These are phyloP conservation scores for Drosophila quinaria DNA, from an alignment of 2,888 invertebrate genomes.

Conservation along the genomic window DNA sequence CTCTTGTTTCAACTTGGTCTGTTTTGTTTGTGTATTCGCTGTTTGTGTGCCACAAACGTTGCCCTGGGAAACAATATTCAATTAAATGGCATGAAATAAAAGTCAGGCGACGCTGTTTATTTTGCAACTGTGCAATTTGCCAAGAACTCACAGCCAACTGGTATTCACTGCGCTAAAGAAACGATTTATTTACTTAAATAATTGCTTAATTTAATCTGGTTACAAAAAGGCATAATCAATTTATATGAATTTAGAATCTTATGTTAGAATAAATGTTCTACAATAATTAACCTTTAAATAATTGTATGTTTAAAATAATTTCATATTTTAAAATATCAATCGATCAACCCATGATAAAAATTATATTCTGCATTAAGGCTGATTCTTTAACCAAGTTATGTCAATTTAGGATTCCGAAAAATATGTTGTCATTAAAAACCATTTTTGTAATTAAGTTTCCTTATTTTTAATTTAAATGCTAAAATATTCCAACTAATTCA, in stretches of 20 bases:
- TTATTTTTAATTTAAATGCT: background rate
- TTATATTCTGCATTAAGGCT: background rate
- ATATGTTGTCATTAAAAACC: no score
- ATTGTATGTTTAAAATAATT: background rate
- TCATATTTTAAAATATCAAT: background rate
- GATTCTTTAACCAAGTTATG: background rate
- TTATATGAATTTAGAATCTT: background rate
- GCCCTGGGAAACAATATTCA: slow-evolving; percentile 61
- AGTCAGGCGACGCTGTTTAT: slow-evolving; percentile 48
- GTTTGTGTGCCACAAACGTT: slow-evolving; percentile 31
- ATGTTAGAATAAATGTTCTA: background rate
- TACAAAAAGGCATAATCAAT: no score
- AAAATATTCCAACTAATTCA: background rate
- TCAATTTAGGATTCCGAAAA: background rate
- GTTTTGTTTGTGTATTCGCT: slow-evolving; percentile 16
- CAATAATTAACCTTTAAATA: background rate
- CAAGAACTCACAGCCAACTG: slow-evolving; percentile 7
- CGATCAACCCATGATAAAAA: background rate
- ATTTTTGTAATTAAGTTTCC: background rate
- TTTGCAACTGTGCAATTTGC: slow-evolving; percentile 39
- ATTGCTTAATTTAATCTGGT: background rate
- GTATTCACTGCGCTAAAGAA: background rate
- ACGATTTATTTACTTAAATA: background rate
- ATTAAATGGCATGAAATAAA: slow-evolving; percentile 56
- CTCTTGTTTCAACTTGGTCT: background rate